Conservation (phyloP, 30 jellyfish, hydroid and myxozoan genomes). For the Catostylus mosaicus region DNA sequence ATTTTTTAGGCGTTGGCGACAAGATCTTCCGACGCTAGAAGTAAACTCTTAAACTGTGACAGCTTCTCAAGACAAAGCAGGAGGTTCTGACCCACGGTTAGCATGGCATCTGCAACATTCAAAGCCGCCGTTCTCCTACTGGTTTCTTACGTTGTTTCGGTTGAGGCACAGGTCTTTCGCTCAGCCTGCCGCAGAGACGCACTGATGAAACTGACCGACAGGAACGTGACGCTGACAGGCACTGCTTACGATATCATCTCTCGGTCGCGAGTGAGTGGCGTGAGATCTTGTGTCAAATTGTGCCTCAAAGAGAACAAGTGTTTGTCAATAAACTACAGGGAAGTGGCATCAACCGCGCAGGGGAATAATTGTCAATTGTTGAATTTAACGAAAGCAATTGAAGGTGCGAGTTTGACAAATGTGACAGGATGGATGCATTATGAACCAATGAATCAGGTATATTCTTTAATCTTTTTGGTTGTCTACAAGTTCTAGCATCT, state of each 20-base stretch:
- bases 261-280: not conserved
- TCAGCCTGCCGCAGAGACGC: slow-evolving; percentile 36
- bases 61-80: too few species aligned
- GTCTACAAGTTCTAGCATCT: too few species aligned
- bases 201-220: slow-evolving; percentile 11
- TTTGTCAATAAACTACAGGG: slow-evolving; percentile 36
- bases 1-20: too few species aligned
- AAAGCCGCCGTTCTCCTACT: not conserved
- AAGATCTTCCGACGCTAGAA: too few species aligned
- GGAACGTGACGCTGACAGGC: slow-evolving; percentile 3
- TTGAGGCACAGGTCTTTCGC: not conserved
- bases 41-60: too few species aligned
- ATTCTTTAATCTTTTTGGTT: not conserved
- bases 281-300: slow-evolving; percentile 16
- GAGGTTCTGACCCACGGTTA: too few species aligned
- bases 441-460: slow-evolving; percentile 49
- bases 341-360: not conserved
- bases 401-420: not conserved
- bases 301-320: slow-evolving; percentile 20
- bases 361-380: slow-evolving; percentile 46
- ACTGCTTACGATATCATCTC: not conserved
- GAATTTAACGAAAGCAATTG: not conserved
- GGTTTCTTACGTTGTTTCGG: not conserved
- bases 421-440: slow-evolving; percentile 54
- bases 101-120: too few species aligned